A percentile compares a stretch with the other conserved stretches of the same genome.
Evolutionary conservation across 35 echinoderm and acorn worm genomes (phyloP).

Genomic region (Ptychodera flava): DNA sequence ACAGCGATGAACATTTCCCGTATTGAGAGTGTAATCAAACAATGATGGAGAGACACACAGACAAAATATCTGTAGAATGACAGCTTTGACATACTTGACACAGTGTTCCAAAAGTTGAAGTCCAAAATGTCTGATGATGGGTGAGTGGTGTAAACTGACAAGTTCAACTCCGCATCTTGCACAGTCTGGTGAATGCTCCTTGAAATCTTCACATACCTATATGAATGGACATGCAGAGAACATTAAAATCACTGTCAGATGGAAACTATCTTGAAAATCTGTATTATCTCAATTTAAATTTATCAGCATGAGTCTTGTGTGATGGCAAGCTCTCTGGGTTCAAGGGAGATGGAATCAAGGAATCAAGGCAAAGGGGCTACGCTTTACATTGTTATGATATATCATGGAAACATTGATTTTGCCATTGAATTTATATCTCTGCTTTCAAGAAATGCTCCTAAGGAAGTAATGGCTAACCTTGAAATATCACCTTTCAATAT

Average conservation of each 20-base stretch:
- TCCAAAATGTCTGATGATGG: slow-evolving; percentile 54
- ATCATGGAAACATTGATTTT: too few species aligned
- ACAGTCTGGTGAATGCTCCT: slow-evolving; percentile 25
- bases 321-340: not conserved
- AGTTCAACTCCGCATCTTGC: slow-evolving; percentile 36
- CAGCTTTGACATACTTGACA: slow-evolving; percentile 29
- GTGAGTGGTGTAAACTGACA: slow-evolving; percentile 4
- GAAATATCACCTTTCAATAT: too few species aligned
- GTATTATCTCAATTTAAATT: not conserved
- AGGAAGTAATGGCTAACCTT: too few species aligned
- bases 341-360: too few species aligned
- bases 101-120: slow-evolving; percentile 44
- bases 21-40: too few species aligned
- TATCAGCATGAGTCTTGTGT: not conserved
- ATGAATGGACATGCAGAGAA: too few species aligned
- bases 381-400: not conserved
- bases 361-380: not conserved
- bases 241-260: not conserved
- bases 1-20: too few species aligned
- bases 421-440: too few species aligned
- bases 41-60: too few species aligned
- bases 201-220: slow-evolving; percentile 54
- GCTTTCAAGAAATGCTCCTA: too few species aligned
- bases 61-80: too few species aligned
- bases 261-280: not conserved